Evolutionary conservation across 2,888 invertebrate species (phyloP).

Genomic region (Lepidocyrtoides sp.): DNA sequence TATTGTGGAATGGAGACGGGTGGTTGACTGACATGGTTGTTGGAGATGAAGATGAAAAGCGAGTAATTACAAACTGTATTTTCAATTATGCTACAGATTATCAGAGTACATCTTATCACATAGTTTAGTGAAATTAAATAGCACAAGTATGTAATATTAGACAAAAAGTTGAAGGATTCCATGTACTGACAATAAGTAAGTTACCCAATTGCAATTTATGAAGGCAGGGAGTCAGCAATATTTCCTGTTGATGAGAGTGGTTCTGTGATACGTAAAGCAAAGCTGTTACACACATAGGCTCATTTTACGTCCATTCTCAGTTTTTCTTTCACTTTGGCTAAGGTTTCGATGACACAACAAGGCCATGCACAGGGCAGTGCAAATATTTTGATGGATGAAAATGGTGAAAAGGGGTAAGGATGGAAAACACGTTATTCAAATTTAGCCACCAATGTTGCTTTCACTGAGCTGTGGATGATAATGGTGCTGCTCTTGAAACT

Average conservation of each 20-base stretch:
- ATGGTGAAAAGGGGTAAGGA: neutral
- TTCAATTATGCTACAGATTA: neutral
- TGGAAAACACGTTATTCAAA: conserved; percentile 3
- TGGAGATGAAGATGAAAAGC: neutral
- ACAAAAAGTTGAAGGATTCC: too few species aligned
- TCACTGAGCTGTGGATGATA: neutral
- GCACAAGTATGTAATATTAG: neutral
- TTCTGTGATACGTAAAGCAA: neutral
- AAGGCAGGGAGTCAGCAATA: neutral
- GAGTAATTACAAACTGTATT: neutral
- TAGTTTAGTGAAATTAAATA: neutral
- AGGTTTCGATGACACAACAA: neutral
- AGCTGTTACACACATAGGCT: neutral
- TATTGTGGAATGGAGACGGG: neutral
- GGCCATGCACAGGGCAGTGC: neutral
- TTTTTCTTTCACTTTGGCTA: neutral
- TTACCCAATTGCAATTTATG: neutral
- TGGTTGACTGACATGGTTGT: neutral
- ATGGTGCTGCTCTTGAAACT: neutral
- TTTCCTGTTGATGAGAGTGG: neutral
- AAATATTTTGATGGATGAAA: conserved; percentile 18
- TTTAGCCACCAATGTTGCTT: conserved; percentile 3
- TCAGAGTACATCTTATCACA: neutral
- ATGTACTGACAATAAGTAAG: neutral
- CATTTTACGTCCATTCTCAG: neutral